Conservation (phyloP, 1,140 invertebrate species). For the Ceratina australensis region DNA sequence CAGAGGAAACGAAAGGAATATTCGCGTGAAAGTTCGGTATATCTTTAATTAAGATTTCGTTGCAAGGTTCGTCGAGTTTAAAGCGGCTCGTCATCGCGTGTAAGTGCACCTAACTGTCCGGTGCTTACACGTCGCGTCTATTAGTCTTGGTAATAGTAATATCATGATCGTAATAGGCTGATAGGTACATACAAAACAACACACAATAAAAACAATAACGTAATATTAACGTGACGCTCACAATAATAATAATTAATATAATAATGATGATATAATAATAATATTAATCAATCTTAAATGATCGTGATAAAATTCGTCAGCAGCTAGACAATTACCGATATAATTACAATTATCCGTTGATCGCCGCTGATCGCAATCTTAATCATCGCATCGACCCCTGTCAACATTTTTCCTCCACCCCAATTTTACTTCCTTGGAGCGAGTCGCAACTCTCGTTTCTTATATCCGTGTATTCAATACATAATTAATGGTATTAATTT, state of each 20-base stretch:
- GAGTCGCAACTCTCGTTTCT: constrained; percentile 23
- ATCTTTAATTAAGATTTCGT: not conserved
- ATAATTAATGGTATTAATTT: constrained; percentile 71
- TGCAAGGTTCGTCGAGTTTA: not conserved
- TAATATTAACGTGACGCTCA: constrained; percentile 80
- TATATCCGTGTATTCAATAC: constrained; percentile 75
- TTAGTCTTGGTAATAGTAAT: constrained; percentile 73
- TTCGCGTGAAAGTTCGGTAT: not conserved
- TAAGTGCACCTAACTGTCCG: constrained; percentile 13
- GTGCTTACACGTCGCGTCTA: constrained; percentile 62
- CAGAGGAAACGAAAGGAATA: not conserved
- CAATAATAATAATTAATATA: constrained; percentile 73
- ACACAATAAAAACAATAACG: constrained; percentile 81
- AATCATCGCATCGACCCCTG: not conserved
- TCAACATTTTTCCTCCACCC: not conserved
- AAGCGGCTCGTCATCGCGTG: not conserved
- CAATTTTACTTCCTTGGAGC: not conserved
- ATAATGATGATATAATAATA: constrained; percentile 69
- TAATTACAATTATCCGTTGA: constrained; percentile 71
- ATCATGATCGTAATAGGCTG: constrained; percentile 73
- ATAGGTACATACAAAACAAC: constrained; percentile 80
- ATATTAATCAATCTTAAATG: constrained; percentile 73
- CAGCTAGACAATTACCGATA: constrained; percentile 76
- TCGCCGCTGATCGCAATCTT: constrained; percentile 65
- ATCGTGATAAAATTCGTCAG: constrained; percentile 75